Evolutionary conservation across 1,140 invertebrate genomes (phyloP), one percentile per base, ranked within the genome.

Genomic region (Homalodisca vitripennis): DNA sequence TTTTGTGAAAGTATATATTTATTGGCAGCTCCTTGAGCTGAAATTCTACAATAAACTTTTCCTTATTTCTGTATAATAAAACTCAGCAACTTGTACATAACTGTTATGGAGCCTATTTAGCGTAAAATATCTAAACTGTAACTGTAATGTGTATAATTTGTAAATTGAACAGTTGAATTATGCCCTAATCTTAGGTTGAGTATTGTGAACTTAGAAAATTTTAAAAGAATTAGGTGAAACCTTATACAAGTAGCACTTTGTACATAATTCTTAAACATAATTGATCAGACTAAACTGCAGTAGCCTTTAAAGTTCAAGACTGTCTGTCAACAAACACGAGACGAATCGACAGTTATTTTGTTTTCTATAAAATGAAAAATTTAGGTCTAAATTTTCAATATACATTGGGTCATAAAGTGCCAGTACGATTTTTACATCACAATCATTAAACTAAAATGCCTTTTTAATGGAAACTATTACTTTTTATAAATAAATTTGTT

Each of bases 1-100:
- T 66, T 64, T 66, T 66, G 41, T 66, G 63, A 66, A 66, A 66
- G 34, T 41, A 66, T 27, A 46, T 66, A 66, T 66, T 46, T 46
- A 41, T 41, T 22, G 63, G 63, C 63, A 66, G 63, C 63, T 66
- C 63, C 1, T 29, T 27, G 34, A 14, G n/a, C 22, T 22, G 41
- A 66, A 46, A 20, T 46, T 63, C 34, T 31, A 63, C 63, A 66
- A 66, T 66, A 47, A 66, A 46, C 34, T 13, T 46, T 66, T 41
- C 26, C 55, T 27, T 60, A 13, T 60, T 60, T 60, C 22, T 60
- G 55, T 60, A 60, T 27, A 60, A 24, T 10, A 27, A 60, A 60
- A 60, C 55, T 60, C 26, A 24, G 2, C 31, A 22, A 14, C 24
- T 22, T 66, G 63, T 66, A 66, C 20, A 66, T 66, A 66, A 46